phyloP scores from a whole-genome alignment of 2,797 vertebrate species.

The Parauchenoglanis ngamensis region DNA sequence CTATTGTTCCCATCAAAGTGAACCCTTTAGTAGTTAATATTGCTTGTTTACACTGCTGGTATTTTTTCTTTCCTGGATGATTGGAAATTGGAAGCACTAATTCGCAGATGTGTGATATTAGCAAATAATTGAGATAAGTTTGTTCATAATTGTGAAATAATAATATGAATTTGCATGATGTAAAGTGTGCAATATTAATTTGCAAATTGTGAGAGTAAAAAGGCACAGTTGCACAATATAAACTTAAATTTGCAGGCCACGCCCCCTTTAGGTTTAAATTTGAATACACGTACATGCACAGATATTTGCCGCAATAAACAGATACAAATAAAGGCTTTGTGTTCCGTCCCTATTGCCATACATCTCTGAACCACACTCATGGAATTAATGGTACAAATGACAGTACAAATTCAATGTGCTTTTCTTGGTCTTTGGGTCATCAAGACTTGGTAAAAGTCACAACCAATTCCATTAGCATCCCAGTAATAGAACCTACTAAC shows the following conservation, averaged over 20 bases:
- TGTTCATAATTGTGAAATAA: neutral
- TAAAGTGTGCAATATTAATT: neutral
- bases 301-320: neutral
- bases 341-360: neutral
- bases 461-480: conserved; percentile 10
- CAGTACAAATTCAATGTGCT: neutral
- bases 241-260: neutral
- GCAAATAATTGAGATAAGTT: neutral
- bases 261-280: neutral
- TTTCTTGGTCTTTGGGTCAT: neutral
- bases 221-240: neutral
- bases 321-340: neutral
- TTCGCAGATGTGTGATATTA: neutral
- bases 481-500: neutral
- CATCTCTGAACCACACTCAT: conserved; percentile 12
- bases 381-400: neutral
- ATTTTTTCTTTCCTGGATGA: no score
- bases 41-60: neutral
- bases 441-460: conserved; percentile 11
- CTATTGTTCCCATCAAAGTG: neutral
- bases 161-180: neutral
- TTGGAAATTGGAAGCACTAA: neutral
- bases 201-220: neutral
- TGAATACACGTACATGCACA: neutral
- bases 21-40: neutral